Conservation (phyloP, 92 coral and sea anemone species). For the Palythoa grandis region DNA sequence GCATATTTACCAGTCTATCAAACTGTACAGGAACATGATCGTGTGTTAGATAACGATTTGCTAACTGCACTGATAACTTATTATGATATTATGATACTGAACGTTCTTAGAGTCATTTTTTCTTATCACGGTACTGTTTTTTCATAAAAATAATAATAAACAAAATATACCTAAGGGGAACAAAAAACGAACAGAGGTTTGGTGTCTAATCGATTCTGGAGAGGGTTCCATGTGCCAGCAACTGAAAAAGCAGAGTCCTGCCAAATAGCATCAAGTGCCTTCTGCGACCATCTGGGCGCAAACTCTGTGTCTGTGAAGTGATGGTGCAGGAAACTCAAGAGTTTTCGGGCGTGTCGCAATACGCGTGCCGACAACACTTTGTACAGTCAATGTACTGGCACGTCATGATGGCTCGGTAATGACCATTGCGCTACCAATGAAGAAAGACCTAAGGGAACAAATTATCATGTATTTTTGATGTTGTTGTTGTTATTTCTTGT, state of each 20-base stretch:
- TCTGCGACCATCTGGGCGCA: not conserved
- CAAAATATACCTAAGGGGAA: constrained; percentile 4
- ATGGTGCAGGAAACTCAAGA: not conserved
- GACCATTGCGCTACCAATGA: not conserved
- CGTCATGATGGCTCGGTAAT: not conserved
- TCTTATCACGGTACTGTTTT: not conserved
- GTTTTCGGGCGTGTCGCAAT: not conserved
- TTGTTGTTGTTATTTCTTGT: not conserved
- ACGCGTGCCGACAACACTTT: not conserved
- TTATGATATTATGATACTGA: not conserved
- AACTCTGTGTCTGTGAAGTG: not conserved
- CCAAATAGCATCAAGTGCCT: not conserved
- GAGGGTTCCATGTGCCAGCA: too few species aligned
- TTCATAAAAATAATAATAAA: not conserved
- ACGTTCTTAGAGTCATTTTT: not conserved
- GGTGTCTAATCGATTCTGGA: constrained; percentile 20
- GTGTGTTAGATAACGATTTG: not conserved
- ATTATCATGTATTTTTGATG: not conserved
- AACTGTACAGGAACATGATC: not conserved
- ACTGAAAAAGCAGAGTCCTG: constrained; percentile 23
- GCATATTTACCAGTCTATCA: too few species aligned
- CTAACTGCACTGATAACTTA: not conserved
- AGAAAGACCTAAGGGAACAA: not conserved
- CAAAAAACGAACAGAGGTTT: not conserved
- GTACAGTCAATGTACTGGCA: not conserved